These are phyloP conservation scores for Peribatodes rhomboidaria DNA, from an alignment of 2,888 invertebrate species.

Conservation along the genomic window DNA sequence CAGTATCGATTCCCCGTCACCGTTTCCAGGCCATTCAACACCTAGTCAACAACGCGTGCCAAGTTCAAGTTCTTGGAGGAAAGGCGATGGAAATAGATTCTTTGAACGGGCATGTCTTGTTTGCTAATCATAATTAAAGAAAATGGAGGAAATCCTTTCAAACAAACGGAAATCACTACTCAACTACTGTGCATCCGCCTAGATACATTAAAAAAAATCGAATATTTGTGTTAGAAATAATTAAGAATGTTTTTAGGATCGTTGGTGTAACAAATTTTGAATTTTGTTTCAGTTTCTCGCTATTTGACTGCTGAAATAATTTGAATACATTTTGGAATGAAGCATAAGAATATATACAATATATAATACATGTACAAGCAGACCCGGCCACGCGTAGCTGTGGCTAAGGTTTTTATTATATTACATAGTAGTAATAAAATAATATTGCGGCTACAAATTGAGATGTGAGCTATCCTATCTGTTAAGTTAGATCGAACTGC, in stretches of 20 bases:
- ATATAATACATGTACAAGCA: too few species aligned
- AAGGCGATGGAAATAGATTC: slow-evolving; percentile 15
- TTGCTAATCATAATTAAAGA: not conserved
- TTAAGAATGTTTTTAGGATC: not conserved
- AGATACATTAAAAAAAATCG: not conserved
- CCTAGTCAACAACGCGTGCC: slow-evolving; percentile 24
- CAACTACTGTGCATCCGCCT: slow-evolving; percentile 4
- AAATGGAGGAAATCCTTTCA: slow-evolving; percentile 2
- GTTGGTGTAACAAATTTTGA: too few species aligned
- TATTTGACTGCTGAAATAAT: too few species aligned
- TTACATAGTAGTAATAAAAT: too few species aligned
- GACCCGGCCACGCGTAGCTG: too few species aligned
- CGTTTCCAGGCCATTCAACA: slow-evolving; percentile 7
- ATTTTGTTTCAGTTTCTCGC: too few species aligned
- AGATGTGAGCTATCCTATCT: too few species aligned
- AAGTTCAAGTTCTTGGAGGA: slow-evolving; percentile 32
- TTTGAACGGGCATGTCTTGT: slow-evolving; percentile 3
- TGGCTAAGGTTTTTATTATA: too few species aligned
- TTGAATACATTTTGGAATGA: too few species aligned
- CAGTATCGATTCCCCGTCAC: slow-evolving; percentile 1
- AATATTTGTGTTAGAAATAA: not conserved
- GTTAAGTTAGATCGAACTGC: too few species aligned
- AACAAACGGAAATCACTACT: slow-evolving; percentile 9
- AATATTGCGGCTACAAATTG: too few species aligned
- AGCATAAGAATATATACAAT: too few species aligned